Base-by-base conservation (phyloP, 2,888 invertebrate genomes). In the Leucoma salicis region DNA sequence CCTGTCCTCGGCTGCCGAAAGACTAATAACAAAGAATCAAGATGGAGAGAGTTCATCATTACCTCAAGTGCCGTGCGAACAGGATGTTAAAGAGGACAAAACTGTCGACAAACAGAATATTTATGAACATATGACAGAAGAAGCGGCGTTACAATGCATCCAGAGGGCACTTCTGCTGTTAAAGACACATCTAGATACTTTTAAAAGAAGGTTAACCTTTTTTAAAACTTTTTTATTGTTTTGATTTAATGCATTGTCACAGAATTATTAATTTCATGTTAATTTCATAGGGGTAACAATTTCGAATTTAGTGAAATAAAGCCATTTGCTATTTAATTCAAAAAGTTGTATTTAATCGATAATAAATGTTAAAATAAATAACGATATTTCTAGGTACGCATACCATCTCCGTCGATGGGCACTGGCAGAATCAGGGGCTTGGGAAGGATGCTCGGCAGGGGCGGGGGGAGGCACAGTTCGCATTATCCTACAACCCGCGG, bases 181-280 rank as follows among this genome's bases (percentile, higher is more conserved):
- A 39, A 96, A 97, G 76, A 97, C 97, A 0, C 98, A 98, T 85
- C 91, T 98, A 63, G 98, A 98, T 78, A 96, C 96, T 1, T 98
- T 98, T 78, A 92, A 96, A 44, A 91, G 95, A 62, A 92, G 94
- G 92, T 93, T 76, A 57, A n/a, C n/a, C n/a, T n/a, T n/a, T n/a
- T n/a, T n/a, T n/a, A n/a, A n/a, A n/a, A n/a, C n/a, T n/a, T n/a
- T n/a, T n/a, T n/a, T n/a, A n/a, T n/a, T n/a, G n/a, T n/a, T n/a
- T n/a, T n/a, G n/a, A n/a, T n/a, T n/a, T n/a, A n/a, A n/a, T n/a
- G n/a, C n/a, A n/a, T n/a, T n/a, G n/a, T n/a, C n/a, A n/a, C n/a
- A n/a, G n/a, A n/a, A n/a, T n/a, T n/a, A n/a, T n/a, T n/a, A n/a
- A n/a, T n/a, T n/a, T n/a, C n/a, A n/a, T n/a, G n/a, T n/a, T n/a